Conservation (phyloP, 2,113 vertebrate genomes). For the Danio rerio region DNA sequence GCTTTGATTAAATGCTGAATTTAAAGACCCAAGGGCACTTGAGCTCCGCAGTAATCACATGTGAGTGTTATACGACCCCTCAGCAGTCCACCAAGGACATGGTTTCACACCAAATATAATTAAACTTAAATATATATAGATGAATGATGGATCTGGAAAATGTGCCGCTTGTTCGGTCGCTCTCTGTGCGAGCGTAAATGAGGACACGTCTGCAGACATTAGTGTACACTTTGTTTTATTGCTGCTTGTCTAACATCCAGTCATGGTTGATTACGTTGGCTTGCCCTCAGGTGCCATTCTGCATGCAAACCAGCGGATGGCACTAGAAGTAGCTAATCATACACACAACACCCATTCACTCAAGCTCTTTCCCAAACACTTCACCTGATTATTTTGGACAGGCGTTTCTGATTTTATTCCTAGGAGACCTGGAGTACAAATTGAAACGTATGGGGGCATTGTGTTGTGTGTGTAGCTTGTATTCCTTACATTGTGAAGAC, state of each 20-base stretch:
- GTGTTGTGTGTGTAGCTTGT: too few relatives aligned
- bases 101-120: neutral
- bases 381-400: too few relatives aligned
- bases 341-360: neutral
- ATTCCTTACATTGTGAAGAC: too few relatives aligned
- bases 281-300: neutral
- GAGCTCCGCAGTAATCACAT: neutral
- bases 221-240: neutral
- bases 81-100: neutral
- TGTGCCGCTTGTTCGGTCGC: neutral
- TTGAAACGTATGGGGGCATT: too few relatives aligned
- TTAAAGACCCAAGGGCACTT: conserved; percentile 8
- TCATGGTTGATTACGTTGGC: neutral
- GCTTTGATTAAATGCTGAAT: conserved; percentile 10
- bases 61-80: neutral
- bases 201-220: neutral
- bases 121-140: neutral
- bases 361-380: neutral
- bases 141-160: neutral
- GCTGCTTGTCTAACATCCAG: neutral
- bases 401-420: too few relatives aligned
- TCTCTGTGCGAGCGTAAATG: neutral
- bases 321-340: conserved; percentile 3
- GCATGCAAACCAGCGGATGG: conserved; percentile 14
- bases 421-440: too few relatives aligned